Conservation (phyloP, 2,888 invertebrate species). For the Galerucella pusilla region DNA sequence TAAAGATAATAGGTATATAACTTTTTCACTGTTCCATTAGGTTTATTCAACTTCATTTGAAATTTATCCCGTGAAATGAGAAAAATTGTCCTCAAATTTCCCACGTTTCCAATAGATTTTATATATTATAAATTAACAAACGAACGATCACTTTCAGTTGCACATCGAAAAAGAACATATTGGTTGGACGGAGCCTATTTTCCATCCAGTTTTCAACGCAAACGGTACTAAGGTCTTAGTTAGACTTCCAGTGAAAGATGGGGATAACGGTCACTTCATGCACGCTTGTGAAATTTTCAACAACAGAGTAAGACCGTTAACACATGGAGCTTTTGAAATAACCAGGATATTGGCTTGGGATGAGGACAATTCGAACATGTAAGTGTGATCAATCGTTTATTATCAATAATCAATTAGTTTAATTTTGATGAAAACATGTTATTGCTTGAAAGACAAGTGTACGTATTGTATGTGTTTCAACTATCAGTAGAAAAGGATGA, state of each 20-base stretch:
- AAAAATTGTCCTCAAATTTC: too few relatives aligned
- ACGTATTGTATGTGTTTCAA: too few relatives aligned
- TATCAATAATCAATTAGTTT: background rate
- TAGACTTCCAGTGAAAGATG: constrained; percentile 72
- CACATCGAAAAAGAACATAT: constrained; percentile 61
- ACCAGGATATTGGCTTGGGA: constrained; percentile 83
- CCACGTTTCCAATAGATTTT: too few relatives aligned
- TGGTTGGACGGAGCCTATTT: constrained; percentile 64
- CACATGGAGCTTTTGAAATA: constrained; percentile 81
- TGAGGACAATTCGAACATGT: constrained; percentile 76
- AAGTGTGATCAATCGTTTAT: constrained; percentile 58
- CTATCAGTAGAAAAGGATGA: too few relatives aligned
- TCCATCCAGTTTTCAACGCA: constrained; percentile 62
- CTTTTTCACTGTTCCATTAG: too few relatives aligned
- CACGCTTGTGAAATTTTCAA: constrained; percentile 67
- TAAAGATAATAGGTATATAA: too few relatives aligned
- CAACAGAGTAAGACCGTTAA: constrained; percentile 68
- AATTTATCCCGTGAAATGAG: too few relatives aligned
- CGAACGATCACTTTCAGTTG: constrained; percentile 54
- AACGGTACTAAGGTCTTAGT: constrained; percentile 66
- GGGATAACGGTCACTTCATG: constrained; percentile 71
- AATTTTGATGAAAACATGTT: background rate
- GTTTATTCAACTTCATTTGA: too few relatives aligned
- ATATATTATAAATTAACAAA: too few relatives aligned
- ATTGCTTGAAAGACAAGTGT: too few relatives aligned